phyloP scores from a whole-genome alignment of 2,113 vertebrate genomes.

The Muntiacus reevesi region DNA sequence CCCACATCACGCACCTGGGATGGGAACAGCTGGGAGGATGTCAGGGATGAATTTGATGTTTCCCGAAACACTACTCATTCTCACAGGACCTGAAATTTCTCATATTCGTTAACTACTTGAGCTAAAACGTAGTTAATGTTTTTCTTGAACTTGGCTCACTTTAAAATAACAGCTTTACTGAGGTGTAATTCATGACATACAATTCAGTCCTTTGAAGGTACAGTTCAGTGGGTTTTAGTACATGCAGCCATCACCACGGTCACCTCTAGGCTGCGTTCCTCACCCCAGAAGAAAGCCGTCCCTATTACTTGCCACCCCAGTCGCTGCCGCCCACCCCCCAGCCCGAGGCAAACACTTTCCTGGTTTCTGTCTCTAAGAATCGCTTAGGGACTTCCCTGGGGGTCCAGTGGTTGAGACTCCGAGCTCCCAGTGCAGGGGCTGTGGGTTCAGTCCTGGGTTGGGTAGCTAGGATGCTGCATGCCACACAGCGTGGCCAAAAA shows the following conservation, averaged over 20 bases:
- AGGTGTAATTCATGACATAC: not conserved
- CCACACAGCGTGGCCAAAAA: not conserved
- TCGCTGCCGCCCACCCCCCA: accelerated
- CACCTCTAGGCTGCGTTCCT: not conserved
- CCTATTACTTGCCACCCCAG: too few species aligned
- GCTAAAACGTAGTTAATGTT: not conserved
- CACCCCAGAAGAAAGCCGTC: not conserved
- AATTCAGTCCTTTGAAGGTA: not conserved
- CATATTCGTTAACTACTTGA: not conserved
- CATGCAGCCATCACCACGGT: not conserved
- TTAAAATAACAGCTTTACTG: not conserved
- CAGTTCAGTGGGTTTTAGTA: not conserved
- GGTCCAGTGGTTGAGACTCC: not conserved
- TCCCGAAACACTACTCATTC: not conserved
- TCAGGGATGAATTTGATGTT: not conserved
- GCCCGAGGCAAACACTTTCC: not conserved
- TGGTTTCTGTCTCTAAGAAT: not conserved
- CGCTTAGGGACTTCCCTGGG: not conserved
- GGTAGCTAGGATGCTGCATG: not conserved
- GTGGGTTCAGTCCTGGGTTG: not conserved
- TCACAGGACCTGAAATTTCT: not conserved
- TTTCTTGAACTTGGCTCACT: not conserved
- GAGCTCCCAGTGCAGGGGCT: not conserved
- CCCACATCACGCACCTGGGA: not conserved
- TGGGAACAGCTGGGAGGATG: not conserved